A percentile compares a stretch with the other conserved stretches of the same genome.
phyloP scores from a whole-genome alignment of 2,113 vertebrate species.

The Urocynchramus pylzowi region DNA sequence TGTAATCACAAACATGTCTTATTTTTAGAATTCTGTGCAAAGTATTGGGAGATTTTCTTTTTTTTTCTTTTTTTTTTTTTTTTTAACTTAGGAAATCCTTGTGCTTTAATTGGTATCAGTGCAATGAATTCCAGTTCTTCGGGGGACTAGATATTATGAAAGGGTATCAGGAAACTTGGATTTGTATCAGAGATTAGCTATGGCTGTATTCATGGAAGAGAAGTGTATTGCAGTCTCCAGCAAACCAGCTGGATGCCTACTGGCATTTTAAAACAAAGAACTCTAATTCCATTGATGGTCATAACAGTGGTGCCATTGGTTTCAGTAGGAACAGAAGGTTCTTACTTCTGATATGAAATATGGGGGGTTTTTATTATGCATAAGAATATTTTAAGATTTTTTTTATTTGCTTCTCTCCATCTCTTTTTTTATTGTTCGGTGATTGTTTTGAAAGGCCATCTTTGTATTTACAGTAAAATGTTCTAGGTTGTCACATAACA shows the following conservation, averaged over 20 bases:
- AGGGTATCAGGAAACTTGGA: conserved; percentile 29
- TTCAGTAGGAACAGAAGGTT: conserved; percentile 12
- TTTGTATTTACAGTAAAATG: conserved; percentile 19
- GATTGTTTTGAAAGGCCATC: conserved; percentile 23
- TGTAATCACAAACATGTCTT: not conserved
- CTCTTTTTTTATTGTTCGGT: not conserved
- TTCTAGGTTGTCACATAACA: not conserved
- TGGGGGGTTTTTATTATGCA: not conserved
- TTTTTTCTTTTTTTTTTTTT: not conserved
- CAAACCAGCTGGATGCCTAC: conserved; percentile 22
- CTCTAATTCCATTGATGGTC: not conserved
- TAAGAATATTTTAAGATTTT: not conserved
- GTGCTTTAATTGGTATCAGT: not conserved
- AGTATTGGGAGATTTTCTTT: not conserved
- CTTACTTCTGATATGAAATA: conserved; percentile 10
- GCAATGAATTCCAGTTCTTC: not conserved
- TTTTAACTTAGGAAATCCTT: not conserved
- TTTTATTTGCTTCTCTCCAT: not conserved
- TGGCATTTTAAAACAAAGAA: conserved; percentile 52
- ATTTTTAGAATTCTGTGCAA: not conserved
- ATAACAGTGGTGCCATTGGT: not conserved
- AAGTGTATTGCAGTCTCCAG: not conserved
- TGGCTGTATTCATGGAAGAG: not conserved
- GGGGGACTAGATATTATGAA: not conserved
- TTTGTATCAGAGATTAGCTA: not conserved